These are phyloP conservation scores for Patiria pectinifera DNA, from an alignment of 53 echinoderm and acorn worm genomes.

Conservation along the genomic window DNA sequence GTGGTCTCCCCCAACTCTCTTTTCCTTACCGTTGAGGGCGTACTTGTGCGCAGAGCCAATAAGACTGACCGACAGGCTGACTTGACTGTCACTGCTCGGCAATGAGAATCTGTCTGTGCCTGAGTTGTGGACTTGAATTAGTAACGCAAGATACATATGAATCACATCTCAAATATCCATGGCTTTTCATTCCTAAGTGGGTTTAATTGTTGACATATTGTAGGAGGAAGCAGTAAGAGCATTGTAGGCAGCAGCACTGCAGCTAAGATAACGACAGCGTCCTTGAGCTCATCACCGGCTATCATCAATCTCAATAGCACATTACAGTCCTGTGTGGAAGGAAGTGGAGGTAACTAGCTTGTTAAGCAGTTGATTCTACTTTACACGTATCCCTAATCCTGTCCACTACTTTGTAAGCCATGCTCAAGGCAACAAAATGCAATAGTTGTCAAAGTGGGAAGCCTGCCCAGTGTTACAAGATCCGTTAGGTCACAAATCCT, in stretches of 20 bases:
- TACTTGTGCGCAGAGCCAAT: no score
- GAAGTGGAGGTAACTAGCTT: constrained; percentile 72
- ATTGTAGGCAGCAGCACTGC: constrained; percentile 51
- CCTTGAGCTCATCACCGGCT: constrained; percentile 89
- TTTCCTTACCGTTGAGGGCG: no score
- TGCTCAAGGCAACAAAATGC: no score
- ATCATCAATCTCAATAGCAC: constrained; percentile 90
- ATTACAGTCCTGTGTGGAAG: constrained; percentile 90
- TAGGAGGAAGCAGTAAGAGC: constrained; percentile 24
- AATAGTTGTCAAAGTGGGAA: no score
- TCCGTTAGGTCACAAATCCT: no score
- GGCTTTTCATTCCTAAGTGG: not conserved
- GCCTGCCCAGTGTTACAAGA: no score
- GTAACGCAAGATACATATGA: not conserved
- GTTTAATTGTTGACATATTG: not conserved
- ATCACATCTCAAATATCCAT: constrained; percentile 13
- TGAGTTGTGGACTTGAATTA: not conserved
- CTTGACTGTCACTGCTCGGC: no score
- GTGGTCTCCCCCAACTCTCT: no score
- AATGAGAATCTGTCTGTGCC: no score
- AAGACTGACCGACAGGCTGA: no score
- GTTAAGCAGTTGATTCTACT: not conserved
- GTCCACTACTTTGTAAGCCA: no score
- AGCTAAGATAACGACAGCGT: constrained; percentile 82
- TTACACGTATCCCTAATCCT: no score